Percentiles rank a stretch among this genome's conserved stretches.
phyloP scores from a whole-genome alignment of 2,113 vertebrate species.

The Syngnathus floridae region DNA sequence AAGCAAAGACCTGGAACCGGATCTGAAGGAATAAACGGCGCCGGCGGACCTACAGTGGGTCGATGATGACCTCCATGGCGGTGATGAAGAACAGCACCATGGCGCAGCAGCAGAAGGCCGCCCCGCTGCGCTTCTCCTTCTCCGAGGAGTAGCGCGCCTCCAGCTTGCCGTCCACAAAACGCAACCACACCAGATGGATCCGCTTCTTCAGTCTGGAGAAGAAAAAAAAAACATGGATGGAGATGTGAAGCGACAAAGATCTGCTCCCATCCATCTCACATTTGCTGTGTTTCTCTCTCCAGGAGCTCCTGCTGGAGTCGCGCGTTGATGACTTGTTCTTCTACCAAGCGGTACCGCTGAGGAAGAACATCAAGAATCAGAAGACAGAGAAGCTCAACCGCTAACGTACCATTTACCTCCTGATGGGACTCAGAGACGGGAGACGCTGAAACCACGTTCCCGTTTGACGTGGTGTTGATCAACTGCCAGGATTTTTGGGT shows the following conservation, averaged over 20 bases:
- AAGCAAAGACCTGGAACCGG: too few species aligned
- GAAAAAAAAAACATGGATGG: neutral
- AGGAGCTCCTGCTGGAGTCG: constrained; percentile 83
- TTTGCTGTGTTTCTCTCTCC: constrained; percentile 82
- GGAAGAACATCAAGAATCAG: neutral
- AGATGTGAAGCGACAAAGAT: neutral
- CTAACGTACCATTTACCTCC: constrained; percentile 56
- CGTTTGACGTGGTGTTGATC: constrained; percentile 80
- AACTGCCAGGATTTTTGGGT: constrained; percentile 72
- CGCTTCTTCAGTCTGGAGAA: constrained; percentile 76
- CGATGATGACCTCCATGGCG: constrained; percentile 80
- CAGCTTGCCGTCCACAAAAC: constrained; percentile 79
- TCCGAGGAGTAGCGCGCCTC: constrained; percentile 86
- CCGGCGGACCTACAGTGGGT: constrained; percentile 75
- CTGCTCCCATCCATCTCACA: constrained; percentile 65
- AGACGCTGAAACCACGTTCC: constrained; percentile 61
- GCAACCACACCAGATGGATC: constrained; percentile 76
- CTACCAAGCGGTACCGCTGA: constrained; percentile 50
- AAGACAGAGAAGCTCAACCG: neutral
- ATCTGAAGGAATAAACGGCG: neutral
- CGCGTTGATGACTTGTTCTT: constrained; percentile 81
- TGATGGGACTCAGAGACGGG: constrained; percentile 59
- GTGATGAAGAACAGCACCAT: constrained; percentile 82
- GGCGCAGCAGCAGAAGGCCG: constrained; percentile 86
- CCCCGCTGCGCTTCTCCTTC: constrained; percentile 87